Evolutionary conservation across 2,888 invertebrate genomes (phyloP), one percentile per base, ranked within the genome.

Genomic region (Aquatica leii): DNA sequence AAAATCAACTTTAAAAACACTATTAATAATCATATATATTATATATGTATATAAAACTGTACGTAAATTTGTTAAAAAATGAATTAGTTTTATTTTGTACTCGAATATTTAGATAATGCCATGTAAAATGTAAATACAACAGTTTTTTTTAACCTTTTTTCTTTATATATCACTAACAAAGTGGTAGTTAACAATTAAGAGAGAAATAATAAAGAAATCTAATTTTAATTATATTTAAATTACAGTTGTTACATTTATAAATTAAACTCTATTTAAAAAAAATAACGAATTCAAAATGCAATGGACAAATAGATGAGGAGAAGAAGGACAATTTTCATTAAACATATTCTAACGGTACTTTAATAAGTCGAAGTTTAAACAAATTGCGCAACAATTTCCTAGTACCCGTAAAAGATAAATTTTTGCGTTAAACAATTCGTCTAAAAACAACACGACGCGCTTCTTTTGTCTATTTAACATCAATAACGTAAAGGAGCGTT

Each of bases 301-400:
- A 76, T 75, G 76, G 76, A 76, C 76, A 77, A 76, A 75, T 76
- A 77, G 77, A 69, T 75, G 76, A 74, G 73, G 69, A 72, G 69
- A 73, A 65, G 69, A 62, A 24, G 24, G 46, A 20, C 18, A 17
- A 46, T 18, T 68, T 66, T 24, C 6, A 4, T 69, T 63, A 66
- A 70, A 67, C 63, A 66, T 61, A 68, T 62, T 59, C 68, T 65
- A 66, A 62, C 56, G 41, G 37, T 60, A 18, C 49, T 58, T 65
- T 52, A 57, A 53, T 63, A 61, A 55, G 67, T 62, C 67, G 55
- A 67, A 62, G 41, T 58, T 58, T 41, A 59, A 63, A 56, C n/a
- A n/a, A n/a, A n/a, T n/a, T n/a, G n/a, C 49, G 34, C 49, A 64
- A 64, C 64, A 57, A 64, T 64, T 64, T 64, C 60, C 64, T 64